These are phyloP conservation scores for Malthinus flaveolus DNA, from an alignment of 2,888 invertebrate genomes.

Conservation along the genomic window DNA sequence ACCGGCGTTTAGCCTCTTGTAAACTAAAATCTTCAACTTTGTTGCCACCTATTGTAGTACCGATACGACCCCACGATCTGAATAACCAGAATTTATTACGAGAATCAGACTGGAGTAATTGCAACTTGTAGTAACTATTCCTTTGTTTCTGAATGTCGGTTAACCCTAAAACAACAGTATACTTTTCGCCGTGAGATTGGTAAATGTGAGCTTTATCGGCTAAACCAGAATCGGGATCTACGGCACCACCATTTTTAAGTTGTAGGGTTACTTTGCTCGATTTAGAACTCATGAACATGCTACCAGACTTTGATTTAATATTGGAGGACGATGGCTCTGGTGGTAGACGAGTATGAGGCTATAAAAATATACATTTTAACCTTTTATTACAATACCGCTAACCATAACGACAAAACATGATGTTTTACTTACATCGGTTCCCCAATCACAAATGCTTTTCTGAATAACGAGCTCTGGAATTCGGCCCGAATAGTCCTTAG, in stretches of 20 bases:
- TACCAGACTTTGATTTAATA: conserved; percentile 47
- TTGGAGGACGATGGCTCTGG: conserved; percentile 40
- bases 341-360: conserved; percentile 49
- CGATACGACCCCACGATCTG: conserved; percentile 90
- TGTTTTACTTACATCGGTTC: conserved; percentile 67
- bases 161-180: conserved; percentile 77
- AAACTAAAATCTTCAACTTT: conserved; percentile 62
- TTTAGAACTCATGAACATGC: conserved; percentile 56
- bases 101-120: conserved; percentile 75
- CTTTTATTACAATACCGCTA: background rate
- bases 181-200: conserved; percentile 62
- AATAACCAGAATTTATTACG: conserved; percentile 59
- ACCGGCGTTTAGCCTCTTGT: conserved; percentile 64
- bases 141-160: conserved; percentile 85
- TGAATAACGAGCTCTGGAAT: conserved; percentile 69
- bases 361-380: conserved; percentile 26
- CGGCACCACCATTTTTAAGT: conserved; percentile 81
- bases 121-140: conserved; percentile 95
- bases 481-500: conserved; percentile 63
- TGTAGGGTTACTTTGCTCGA: conserved; percentile 68
- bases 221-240: conserved; percentile 88
- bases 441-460: conserved; percentile 82
- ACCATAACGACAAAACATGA: background rate
- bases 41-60: conserved; percentile 85
- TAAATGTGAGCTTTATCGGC: conserved; percentile 81